These are phyloP conservation scores for Anabacerthia variegaticeps DNA, from an alignment of 2,797 vertebrate genomes.

Conservation along the genomic window DNA sequence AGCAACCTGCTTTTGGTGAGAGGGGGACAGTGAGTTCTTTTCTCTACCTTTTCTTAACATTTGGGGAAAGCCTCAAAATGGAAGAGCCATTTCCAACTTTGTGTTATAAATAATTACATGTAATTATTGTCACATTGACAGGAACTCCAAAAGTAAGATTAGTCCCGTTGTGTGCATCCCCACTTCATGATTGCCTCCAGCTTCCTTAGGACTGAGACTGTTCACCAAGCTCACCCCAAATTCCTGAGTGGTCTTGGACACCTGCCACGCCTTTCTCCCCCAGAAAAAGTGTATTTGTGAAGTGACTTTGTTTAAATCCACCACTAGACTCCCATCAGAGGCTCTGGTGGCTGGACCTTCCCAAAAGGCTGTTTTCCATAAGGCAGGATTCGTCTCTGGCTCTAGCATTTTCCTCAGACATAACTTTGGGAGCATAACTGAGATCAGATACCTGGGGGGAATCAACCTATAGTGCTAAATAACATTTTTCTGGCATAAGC, in stretches of 20 bases:
- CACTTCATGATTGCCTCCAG: neutral
- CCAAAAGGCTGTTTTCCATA: neutral
- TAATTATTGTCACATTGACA: neutral
- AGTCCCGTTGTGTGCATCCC: neutral
- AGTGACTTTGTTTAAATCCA: neutral
- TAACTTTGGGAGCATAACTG: neutral
- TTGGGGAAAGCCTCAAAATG: neutral
- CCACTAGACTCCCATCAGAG: neutral
- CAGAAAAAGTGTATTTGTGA: neutral
- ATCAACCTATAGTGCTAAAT: neutral
- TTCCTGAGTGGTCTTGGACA: neutral
- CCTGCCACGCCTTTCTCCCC: neutral
- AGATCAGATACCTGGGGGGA: neutral
- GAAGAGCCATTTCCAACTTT: neutral
- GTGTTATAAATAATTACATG: neutral
- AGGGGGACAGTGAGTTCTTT: neutral
- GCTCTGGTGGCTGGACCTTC: neutral
- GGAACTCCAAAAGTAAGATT: neutral
- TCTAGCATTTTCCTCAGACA: neutral
- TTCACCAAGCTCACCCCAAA: neutral
- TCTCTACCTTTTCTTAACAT: neutral
- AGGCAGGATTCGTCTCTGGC: neutral
- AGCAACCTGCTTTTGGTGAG: neutral
- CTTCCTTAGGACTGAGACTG: neutral
- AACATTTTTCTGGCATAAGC: neutral